phyloP scores from a whole-genome alignment of 2,797 vertebrate species.

The Ptychobarbus kaznakovi region DNA sequence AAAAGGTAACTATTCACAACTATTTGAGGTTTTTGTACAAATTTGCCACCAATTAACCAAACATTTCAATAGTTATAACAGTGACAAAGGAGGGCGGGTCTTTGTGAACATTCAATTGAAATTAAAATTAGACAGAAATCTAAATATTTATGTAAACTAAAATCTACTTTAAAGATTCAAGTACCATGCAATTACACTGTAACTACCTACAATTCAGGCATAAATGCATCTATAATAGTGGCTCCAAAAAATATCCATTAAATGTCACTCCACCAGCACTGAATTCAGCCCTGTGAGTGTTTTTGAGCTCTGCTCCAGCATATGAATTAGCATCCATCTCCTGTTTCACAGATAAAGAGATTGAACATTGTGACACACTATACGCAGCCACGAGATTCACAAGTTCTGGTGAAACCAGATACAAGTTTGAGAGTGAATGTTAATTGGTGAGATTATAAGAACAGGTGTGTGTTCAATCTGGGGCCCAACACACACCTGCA shows the following conservation, averaged over 20 bases:
- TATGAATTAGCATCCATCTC: slow-evolving; percentile 64
- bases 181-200: not conserved
- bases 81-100: too few species aligned
- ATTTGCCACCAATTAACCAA: too few species aligned
- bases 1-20: too few species aligned
- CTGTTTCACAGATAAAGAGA: slow-evolving; percentile 77
- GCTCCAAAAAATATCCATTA: not conserved
- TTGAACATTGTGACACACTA: slow-evolving; percentile 70
- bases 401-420: slow-evolving; percentile 70
- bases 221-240: not conserved
- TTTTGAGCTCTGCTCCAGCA: slow-evolving; percentile 31
- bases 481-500: slow-evolving; percentile 66
- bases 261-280: not conserved
- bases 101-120: not conserved
- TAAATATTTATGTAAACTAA: not conserved
- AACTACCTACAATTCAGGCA: not conserved
- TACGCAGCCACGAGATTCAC: not conserved
- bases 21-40: too few species aligned
- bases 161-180: not conserved
- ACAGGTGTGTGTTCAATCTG: slow-evolving; percentile 75
- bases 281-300: not conserved
- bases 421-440: slow-evolving; percentile 67
- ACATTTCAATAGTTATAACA: too few species aligned
- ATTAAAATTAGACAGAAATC: not conserved
- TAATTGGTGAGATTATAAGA: slow-evolving; percentile 78